phyloP scores from a whole-genome alignment of 1,140 invertebrate species.

The Eubasilissa regina region DNA sequence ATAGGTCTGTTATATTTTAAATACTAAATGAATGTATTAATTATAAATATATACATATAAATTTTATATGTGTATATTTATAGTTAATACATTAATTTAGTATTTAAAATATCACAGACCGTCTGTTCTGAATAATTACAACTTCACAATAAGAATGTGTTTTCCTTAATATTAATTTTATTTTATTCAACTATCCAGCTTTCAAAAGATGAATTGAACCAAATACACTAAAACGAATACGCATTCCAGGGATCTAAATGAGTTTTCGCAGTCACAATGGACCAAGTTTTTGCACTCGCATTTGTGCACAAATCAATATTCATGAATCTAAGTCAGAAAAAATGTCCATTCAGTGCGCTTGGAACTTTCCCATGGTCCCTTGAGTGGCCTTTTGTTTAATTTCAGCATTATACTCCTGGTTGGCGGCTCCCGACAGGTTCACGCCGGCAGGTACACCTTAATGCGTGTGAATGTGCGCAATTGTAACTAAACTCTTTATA shows the following conservation, averaged over 20 bases:
- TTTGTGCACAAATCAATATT: slow-evolving; percentile 49
- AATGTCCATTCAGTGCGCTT: slow-evolving; percentile 42
- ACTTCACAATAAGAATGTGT: no score
- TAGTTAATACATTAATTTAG: no score
- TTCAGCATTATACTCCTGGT: slow-evolving; percentile 50
- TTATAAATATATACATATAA: no score
- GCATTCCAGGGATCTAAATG: slow-evolving; percentile 6
- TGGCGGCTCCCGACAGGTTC: slow-evolving; percentile 53
- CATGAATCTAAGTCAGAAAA: slow-evolving; percentile 36
- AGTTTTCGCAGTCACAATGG: slow-evolving; percentile 30
- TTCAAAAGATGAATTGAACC: background rate
- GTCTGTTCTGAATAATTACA: no score
- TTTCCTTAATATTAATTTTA: no score
- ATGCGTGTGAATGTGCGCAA: slow-evolving; percentile 59
- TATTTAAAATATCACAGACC: no score
- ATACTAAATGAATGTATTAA: no score
- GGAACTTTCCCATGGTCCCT: slow-evolving; percentile 58
- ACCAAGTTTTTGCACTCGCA: slow-evolving; percentile 5
- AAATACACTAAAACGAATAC: slow-evolving; percentile 1
- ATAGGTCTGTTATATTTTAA: no score
- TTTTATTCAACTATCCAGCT: background rate
- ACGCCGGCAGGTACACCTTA: slow-evolving; percentile 53
- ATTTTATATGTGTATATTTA: no score
- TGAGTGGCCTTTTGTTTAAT: slow-evolving; percentile 55
- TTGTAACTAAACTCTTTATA: slow-evolving; percentile 53